Evolutionary conservation across 2,888 invertebrate genomes (phyloP), one percentile per base, ranked within the genome.

Genomic region (Tetrapedia diversipes): DNA sequence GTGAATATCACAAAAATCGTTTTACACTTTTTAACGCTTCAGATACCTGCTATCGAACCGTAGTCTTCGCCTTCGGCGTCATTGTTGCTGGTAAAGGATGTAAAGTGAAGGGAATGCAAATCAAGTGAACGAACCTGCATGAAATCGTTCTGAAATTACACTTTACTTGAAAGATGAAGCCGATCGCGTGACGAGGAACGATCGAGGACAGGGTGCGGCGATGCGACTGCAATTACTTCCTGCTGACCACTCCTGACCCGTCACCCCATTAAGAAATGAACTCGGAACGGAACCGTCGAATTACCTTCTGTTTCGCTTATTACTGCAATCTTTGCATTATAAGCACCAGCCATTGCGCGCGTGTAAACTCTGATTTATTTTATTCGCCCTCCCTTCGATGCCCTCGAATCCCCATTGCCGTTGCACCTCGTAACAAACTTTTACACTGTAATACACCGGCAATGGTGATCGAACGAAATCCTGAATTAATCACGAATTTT

Each of bases 161-260:
- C 11, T 65, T 54, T 53, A 61, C 63, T 24, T 16, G 64, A 70
- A 77, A 80, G 64, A 73, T 63, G 66, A 69, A 56, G 67, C 59
- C 51, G 61, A 70, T 75, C 69, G 74, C 81, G 81, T 80, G 80
- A 53, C 71, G 56, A 43, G 39, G 32, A 45, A 24, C 45, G 66
- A 80, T 79, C 70, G 68, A 56, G 79, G 54, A 75, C 81, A 71
- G 81, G 81, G 81, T 76, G 81, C 77, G 81, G 70, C 73, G 61
- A 68, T 68, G 67, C 47, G 53, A 64, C 66, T 80, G 77, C 64
- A 65, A 65, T 60, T 75, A 72, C 72, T 80, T 81, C 81, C 75
- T 63, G 77, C 75, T 77, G 72, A 69, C 72, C 81, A 69, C 80
- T 81, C 80, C 81, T 80, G 24, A 34, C 57, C 79, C 65, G 74